Evolutionary conservation across 2,888 invertebrate species (phyloP), one percentile per base, ranked within the genome.

Genomic region (Venusia cambrica): DNA sequence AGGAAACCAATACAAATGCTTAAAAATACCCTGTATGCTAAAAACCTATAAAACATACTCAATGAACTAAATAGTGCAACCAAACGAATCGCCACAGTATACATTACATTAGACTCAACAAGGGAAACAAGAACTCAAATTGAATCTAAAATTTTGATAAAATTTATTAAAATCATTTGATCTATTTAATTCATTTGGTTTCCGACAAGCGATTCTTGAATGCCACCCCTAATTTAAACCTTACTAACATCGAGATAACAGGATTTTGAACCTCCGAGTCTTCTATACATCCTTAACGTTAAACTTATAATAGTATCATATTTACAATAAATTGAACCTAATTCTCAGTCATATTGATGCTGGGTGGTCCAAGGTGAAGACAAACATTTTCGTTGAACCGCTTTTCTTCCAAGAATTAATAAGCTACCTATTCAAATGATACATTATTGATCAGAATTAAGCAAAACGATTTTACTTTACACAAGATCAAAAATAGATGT

Each of bases 261-360:
- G 56, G 55, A 61, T 61, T 57, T 58, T 51, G 49, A 54, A 59
- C 57, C 59, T 56, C 58, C 46, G 52, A 57, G 51, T 53, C 54
- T 56, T 53, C 54, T 52, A 62, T 58, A 53, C 54, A 59, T 51
- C 51, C 48, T 56, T 62, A 55, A 65, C 19, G 33, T 34, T 62
- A 64, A 6, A 58, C 48, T 60, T 68, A 57, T 57, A 58, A 63
- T 66, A 54, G 61, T 56, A 70, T 57, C 61, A 16, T 76, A 77
- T 81, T 74, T 83, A 81, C 80, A 83, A 50, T 68, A 61, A 71
- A 76, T 80, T 81, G 76, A 81, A 84, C 77, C 81, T 73, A 72
- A 81, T 78, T 81, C 77, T 83, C 83, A 84, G 83, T 81, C 80
- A 78, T 75, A 79, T 78, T 66, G 63, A 70, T 73, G 69, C 69